Base-by-base conservation (phyloP, 2,888 invertebrate genomes). In the Glyphotaelius pellucidus region DNA sequence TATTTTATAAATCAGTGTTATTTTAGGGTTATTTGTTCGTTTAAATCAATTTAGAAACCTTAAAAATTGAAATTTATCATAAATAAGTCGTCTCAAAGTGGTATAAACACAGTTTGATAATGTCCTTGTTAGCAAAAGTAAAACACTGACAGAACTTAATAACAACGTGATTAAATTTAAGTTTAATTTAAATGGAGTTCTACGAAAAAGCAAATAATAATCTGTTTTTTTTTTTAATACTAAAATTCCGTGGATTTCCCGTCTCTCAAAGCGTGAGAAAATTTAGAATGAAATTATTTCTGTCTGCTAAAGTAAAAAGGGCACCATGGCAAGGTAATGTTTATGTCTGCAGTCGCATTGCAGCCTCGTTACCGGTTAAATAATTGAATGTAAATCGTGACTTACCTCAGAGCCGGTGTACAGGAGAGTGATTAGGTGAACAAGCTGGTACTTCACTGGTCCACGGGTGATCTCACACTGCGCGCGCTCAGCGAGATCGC, bases 341-440 rank as follows among this genome's bases (percentile, higher is more conserved):
- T 67, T 67, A 67, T 67, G 25, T 67, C 9, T 67, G 67, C 67
- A 67, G 25, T 19, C 7, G 19, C 19, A n/a, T n/a, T 67, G 25
- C 67, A 67, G n/a, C n/a, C 67, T 7, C 67, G 67, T 67, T 25
- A 11, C 67, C 67, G 67, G 67, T 67, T 67, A n/a, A 67, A 67
- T 9, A 67, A 67, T 67, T 67, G 25, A 25, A 25, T 67, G n/a
- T 67, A 5, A 25, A 67, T 67, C 42, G 30, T 25, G 30, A 3
- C 89, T 90, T 31, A 90, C 90, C 90, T 90, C 90, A 81, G 81
- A 81, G 81, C 30, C 81, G 31, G 47, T n/a, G 42, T 32, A n/a
- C 14, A 19, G 88, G 79, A 79, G 67, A 52, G 88, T 31, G 67
- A 12, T 32, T 3, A 30, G 83, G 35, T 25, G 35, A 35, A 9